Evolutionary conservation across 2,113 vertebrate species (phyloP).

Genomic region (Corapipo altera): DNA sequence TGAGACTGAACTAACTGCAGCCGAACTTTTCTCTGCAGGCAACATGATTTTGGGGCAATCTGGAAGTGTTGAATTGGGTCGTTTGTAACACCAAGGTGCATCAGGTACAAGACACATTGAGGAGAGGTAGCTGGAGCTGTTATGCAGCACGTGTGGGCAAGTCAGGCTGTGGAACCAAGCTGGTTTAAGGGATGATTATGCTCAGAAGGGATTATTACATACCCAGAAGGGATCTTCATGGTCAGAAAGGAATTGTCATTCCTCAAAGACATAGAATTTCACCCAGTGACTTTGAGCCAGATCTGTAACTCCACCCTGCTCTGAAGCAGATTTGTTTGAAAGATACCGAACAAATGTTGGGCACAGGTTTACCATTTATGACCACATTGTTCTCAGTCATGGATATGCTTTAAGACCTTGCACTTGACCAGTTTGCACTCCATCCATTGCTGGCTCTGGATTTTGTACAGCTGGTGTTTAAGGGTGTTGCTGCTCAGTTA

Average conservation of each 20-base stretch:
- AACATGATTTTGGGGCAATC: not conserved
- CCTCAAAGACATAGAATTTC: not conserved
- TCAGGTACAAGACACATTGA: rapidly evolving
- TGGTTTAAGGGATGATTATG: not conserved
- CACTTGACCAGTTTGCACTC: not conserved
- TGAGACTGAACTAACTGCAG: not conserved
- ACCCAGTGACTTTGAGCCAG: not conserved
- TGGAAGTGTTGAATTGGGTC: not conserved
- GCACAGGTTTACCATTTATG: not conserved
- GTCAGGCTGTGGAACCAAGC: not conserved
- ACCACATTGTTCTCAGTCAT: not conserved
- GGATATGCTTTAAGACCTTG: not conserved
- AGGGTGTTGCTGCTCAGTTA: not conserved
- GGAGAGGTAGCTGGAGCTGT: not conserved
- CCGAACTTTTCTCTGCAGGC: not conserved
- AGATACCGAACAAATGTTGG: not conserved
- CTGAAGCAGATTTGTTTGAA: not conserved
- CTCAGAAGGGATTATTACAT: not conserved
- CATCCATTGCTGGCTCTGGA: not conserved
- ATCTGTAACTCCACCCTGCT: not conserved
- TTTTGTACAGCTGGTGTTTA: not conserved
- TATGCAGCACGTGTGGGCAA: too few relatives aligned
- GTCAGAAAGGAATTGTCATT: not conserved
- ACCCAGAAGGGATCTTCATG: not conserved
- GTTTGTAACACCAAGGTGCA: not conserved